A percentile compares a stretch with the other conserved stretches of the same genome.
Evolutionary conservation across 1,140 invertebrate species (phyloP).

Genomic region (Tetraneura akinire): DNA sequence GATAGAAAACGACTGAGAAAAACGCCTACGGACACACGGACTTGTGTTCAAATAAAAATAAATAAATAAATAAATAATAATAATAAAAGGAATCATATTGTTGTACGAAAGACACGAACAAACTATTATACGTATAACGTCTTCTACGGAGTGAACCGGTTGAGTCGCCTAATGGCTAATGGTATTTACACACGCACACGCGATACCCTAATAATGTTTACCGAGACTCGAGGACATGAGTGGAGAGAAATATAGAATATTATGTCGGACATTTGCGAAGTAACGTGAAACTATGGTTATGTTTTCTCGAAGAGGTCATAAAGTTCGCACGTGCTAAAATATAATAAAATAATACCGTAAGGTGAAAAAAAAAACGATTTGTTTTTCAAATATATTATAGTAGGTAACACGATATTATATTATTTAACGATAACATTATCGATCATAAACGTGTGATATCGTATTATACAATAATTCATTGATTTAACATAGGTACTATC

Average conservation of each 20-base stretch:
- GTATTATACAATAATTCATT: too few species aligned
- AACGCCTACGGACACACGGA: background rate
- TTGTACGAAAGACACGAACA: background rate
- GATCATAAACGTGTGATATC: too few species aligned
- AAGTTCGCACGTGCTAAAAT: background rate
- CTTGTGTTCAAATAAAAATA: background rate
- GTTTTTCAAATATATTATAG: too few species aligned
- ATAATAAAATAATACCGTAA: background rate
- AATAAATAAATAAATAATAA: background rate
- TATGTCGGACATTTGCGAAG: background rate
- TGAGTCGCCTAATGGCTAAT: slow-evolving; percentile 15
- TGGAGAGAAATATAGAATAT: background rate
- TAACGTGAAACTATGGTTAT: slow-evolving; percentile 13
- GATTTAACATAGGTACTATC: too few species aligned
- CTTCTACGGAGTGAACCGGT: slow-evolving; percentile 15
- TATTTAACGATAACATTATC: too few species aligned
- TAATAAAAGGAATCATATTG: too few species aligned
- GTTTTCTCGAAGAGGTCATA: background rate
- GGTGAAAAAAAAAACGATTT: too few species aligned
- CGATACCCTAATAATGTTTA: background rate
- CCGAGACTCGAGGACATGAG: background rate
- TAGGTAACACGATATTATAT: too few species aligned
- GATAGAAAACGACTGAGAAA: background rate
- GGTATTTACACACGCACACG: slow-evolving; percentile 2
- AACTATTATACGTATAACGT: background rate